Conservation (phyloP, 2,888 invertebrate genomes). For the Mycalesis mineus region DNA sequence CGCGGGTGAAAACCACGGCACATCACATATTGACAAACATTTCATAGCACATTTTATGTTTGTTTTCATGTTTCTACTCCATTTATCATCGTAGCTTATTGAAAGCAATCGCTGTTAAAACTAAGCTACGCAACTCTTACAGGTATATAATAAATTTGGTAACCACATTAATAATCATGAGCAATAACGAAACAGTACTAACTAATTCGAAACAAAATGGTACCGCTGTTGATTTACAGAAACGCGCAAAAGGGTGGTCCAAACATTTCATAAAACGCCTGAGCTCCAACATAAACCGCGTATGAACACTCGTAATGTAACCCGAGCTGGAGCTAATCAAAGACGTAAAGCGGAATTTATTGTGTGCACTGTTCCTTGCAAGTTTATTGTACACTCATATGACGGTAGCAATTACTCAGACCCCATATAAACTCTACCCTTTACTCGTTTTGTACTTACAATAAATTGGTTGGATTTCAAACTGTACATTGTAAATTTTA, state of each 20-base stretch:
- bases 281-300: slow-evolving; percentile 44
- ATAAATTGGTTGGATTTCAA: slow-evolving; percentile 18
- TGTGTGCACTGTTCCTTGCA: slow-evolving; percentile 67
- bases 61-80: too few relatives aligned
- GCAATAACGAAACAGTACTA: neutral
- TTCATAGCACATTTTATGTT: too few relatives aligned
- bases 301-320: slow-evolving; percentile 60
- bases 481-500: neutral
- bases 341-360: slow-evolving; percentile 73
- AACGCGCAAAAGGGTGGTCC: slow-evolving; percentile 55
- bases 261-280: slow-evolving; percentile 48
- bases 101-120: too few relatives aligned
- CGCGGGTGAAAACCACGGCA: too few relatives aligned
- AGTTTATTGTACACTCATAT: slow-evolving; percentile 71
- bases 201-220: neutral
- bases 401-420: slow-evolving; percentile 72
- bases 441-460: slow-evolving; percentile 33
- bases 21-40: too few relatives aligned
- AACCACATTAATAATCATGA: neutral
- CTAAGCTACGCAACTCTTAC: too few relatives aligned
- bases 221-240: slow-evolving; percentile 3
- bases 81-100: too few relatives aligned
- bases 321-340: slow-evolving; percentile 70
- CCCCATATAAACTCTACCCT: slow-evolving; percentile 50
- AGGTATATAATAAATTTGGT: too few relatives aligned